Conservation (phyloP, 1,140 invertebrate genomes). For the Trichoplusia ni region DNA sequence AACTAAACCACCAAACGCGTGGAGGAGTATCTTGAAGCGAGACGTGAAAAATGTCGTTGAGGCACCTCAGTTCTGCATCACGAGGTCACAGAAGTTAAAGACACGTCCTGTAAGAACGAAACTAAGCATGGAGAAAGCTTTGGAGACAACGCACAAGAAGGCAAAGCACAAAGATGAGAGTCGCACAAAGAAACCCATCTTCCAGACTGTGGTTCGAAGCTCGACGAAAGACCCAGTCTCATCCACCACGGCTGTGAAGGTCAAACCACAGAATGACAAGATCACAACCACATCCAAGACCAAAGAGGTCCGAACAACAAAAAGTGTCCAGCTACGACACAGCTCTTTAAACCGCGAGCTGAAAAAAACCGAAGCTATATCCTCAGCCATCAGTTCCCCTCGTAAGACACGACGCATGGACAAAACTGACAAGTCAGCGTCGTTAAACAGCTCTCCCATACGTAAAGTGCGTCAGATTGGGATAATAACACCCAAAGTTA, state of each 20-base stretch:
- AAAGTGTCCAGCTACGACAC: slow-evolving; percentile 65
- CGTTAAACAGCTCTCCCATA: slow-evolving; percentile 76
- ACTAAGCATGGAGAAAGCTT: slow-evolving; percentile 69
- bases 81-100: slow-evolving; percentile 66
- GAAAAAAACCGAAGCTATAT: slow-evolving; percentile 61
- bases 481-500: slow-evolving; percentile 58
- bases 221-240: slow-evolving; percentile 61
- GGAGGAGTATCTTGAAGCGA: slow-evolving; percentile 56
- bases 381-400: slow-evolving; percentile 65
- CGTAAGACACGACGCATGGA: slow-evolving; percentile 76
- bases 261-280: slow-evolving; percentile 60
- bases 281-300: slow-evolving; percentile 57
- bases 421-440: slow-evolving; percentile 75
- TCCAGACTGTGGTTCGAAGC: slow-evolving; percentile 73
- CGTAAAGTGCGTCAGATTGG: slow-evolving; percentile 77
- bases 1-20: slow-evolving; percentile 51
- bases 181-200: slow-evolving; percentile 67
- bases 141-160: slow-evolving; percentile 50
- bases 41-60: slow-evolving; percentile 65
- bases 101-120: slow-evolving; percentile 66
- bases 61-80: slow-evolving; percentile 52
- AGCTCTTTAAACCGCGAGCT: slow-evolving; percentile 71
- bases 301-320: slow-evolving; percentile 66
- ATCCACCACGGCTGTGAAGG: slow-evolving; percentile 52
- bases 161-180: slow-evolving; percentile 58